Evolutionary conservation across 2,113 vertebrate genomes (phyloP).

Genomic region (Herpetotheres cachinnans): DNA sequence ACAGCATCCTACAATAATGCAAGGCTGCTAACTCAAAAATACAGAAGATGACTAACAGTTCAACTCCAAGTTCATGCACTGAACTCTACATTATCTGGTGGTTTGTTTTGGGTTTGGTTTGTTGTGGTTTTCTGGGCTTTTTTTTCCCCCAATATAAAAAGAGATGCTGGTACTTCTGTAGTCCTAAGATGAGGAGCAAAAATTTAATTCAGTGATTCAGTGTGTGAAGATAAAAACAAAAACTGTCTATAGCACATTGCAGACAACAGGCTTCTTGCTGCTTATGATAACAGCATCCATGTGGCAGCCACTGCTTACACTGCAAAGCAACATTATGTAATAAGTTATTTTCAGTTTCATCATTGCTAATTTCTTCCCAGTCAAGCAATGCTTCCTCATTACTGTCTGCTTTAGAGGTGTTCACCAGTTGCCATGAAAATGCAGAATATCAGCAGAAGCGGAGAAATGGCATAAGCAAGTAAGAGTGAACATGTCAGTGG

Average conservation of each 20-base stretch:
- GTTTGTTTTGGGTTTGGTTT: no score
- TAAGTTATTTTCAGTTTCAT: background rate
- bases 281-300: background rate
- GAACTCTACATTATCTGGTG: background rate
- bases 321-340: background rate
- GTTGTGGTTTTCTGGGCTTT: background rate
- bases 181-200: background rate
- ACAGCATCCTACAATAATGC: background rate
- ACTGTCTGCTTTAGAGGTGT: background rate
- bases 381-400: background rate
- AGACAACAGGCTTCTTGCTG: background rate
- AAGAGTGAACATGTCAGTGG: background rate
- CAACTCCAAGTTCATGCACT: background rate
- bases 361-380: background rate
- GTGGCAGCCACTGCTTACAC: background rate
- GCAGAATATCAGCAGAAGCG: background rate
- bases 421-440: background rate
- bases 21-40: background rate
- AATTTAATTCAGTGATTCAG: background rate
- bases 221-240: background rate
- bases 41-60: background rate
- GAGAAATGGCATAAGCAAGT: background rate
- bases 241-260: background rate
- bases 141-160: background rate
- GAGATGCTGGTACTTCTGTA: background rate